Base-by-base conservation (phyloP, 2,113 vertebrate genomes). In the Penelope pileata region DNA sequence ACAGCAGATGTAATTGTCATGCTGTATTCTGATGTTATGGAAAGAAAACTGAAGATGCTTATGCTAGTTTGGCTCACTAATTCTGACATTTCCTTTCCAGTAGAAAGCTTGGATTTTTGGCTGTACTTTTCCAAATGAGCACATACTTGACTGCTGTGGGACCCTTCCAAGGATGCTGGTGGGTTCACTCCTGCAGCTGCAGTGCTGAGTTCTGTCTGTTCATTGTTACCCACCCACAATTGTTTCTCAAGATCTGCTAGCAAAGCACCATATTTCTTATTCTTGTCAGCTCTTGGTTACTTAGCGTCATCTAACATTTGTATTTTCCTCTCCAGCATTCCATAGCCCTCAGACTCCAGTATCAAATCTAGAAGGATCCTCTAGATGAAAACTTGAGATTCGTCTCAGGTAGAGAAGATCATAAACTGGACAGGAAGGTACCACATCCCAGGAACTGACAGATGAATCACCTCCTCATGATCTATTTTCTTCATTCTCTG, bases 131-230 rank as follows among this genome's bases (percentile, higher is more conserved):
- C 73, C 47, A 54, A 88, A 83, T 36, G 80, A 80, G 60, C 7
- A 95, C 56, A 63, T 91, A 47, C 58, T 86, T 86, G 45, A 79
- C n/a, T 42, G 45, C 66, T 80, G 68, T 47, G 38, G 54, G 64
- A 84, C 73, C 32, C 66, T 84, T 83, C 83, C 58, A 73, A 86
- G 86, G 79, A 84, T 40, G 23, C 24, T 89, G 70, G 70, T 87
- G 87, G 84, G 92, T 93, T 92, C 68, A n/a, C 16, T 88, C n/a
- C 42, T 87, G 42, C 89, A 96, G 93, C 86, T 90, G 93, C 75
- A 87, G 50, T 2, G 2, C 40, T 84, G 34, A 75, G 60, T 36
- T 53, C 18, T 73, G 16, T 24, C 77, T 72, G 21, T 69, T 93
- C 50, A n/a, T 59, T 81, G 24, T 69, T 76, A 91, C 34, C 38